phyloP scores from a whole-genome alignment of 1,140 invertebrate genomes.

The Pinna nobilis region DNA sequence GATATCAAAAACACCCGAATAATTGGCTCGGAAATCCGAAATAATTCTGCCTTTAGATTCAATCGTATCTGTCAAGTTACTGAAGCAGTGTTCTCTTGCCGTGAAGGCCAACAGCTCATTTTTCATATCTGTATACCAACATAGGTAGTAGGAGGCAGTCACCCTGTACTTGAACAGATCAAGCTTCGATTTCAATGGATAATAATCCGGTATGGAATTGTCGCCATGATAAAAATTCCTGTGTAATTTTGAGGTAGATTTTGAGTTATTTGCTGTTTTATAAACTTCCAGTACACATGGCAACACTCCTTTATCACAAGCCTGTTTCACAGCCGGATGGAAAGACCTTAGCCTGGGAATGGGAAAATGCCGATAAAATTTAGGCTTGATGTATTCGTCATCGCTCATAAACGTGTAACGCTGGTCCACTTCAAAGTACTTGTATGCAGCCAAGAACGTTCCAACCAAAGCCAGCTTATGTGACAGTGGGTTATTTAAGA shows the following conservation, averaged over 20 bases:
- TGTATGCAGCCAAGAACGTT: conserved; percentile 36
- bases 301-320: conserved; percentile 28
- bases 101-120: conserved; percentile 12
- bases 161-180: conserved; percentile 34
- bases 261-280: conserved; percentile 8
- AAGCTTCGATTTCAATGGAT: conserved; percentile 22
- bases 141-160: conserved; percentile 40
- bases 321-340: conserved; percentile 2
- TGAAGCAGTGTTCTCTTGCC: not conserved
- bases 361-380: conserved; percentile 35
- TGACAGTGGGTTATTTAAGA: conserved; percentile 4
- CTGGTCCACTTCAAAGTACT: conserved; percentile 39
- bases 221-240: not conserved
- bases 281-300: conserved; percentile 33
- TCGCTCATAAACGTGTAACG: conserved; percentile 22
- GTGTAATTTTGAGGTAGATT: conserved; percentile 29
- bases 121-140: conserved; percentile 37
- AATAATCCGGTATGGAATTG: not conserved
- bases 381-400: not conserved
- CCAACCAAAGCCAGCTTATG: conserved; percentile 17
- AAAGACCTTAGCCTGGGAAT: conserved; percentile 23
- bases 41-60: conserved; percentile 18
- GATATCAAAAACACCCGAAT: not conserved
- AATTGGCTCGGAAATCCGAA: conserved; percentile 5
- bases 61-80: not conserved